A percentile compares a stretch with the other conserved stretches of the same genome.
phyloP scores from a whole-genome alignment of 2,888 invertebrate species.

The Scaptomyza cyrtandrae region DNA sequence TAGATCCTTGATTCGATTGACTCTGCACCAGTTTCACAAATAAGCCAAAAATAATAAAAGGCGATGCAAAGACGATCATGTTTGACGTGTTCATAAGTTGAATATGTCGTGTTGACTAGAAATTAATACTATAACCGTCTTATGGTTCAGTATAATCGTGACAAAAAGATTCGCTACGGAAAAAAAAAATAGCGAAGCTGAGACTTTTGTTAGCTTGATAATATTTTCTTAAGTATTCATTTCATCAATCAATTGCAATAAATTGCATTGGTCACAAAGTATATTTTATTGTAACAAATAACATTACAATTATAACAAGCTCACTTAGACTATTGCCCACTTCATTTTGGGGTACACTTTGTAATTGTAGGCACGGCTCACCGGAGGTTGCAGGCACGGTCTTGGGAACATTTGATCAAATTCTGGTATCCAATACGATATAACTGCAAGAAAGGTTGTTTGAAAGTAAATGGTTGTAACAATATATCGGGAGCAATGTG shows the following conservation, averaged over 20 bases:
- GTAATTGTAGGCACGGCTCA: not conserved
- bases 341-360: too few relatives aligned
- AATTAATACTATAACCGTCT: not conserved
- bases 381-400: slow-evolving; percentile 22
- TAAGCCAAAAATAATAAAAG: not conserved
- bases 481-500: too few relatives aligned
- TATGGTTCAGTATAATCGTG: not conserved
- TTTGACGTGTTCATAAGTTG: not conserved
- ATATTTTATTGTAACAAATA: too few relatives aligned
- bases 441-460: slow-evolving; percentile 5
- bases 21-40: not conserved
- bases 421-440: slow-evolving; percentile 30
- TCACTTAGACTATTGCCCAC: too few relatives aligned
- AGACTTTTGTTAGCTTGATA: too few relatives aligned
- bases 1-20: not conserved
- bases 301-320: too few relatives aligned
- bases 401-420: slow-evolving; percentile 25
- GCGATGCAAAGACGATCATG: not conserved
- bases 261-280: too few relatives aligned
- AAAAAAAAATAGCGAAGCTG: not conserved
- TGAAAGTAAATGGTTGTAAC: not conserved
- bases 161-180: not conserved
- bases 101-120: too few relatives aligned
- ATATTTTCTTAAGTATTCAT: too few relatives aligned
- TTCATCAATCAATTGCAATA: too few relatives aligned